Conservation (phyloP, 1,140 invertebrate species). For the Heliconius nattereri region DNA sequence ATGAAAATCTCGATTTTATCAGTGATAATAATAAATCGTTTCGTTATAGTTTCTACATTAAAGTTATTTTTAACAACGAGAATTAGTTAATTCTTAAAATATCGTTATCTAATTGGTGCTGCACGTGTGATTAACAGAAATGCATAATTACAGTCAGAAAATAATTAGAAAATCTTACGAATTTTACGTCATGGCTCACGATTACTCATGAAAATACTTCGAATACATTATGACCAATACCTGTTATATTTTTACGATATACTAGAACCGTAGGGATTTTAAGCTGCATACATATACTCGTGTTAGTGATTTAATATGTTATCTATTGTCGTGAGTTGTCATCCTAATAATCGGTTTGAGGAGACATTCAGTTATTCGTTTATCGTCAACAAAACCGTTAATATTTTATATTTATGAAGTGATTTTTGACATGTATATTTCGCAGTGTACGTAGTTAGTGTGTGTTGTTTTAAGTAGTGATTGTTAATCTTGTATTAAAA, state of each 20-base stretch:
- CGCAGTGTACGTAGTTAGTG: too few relatives aligned
- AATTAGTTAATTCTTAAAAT: background rate
- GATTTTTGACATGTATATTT: too few relatives aligned
- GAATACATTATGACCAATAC: background rate
- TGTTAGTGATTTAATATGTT: background rate
- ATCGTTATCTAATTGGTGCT: background rate
- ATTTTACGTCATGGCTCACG: background rate
- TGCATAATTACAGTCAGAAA: background rate
- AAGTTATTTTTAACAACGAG: background rate
- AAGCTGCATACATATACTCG: background rate
- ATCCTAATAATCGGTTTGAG: background rate
- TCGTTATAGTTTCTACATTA: background rate
- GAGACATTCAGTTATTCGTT: background rate
- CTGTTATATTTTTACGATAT: constrained; percentile 1
- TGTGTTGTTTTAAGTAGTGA: too few relatives aligned
- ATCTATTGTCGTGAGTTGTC: background rate
- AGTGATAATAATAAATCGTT: background rate
- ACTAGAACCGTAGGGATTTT: background rate
- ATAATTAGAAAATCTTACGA: background rate
- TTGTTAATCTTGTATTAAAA: too few relatives aligned
- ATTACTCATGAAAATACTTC: constrained; percentile 6
- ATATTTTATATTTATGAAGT: background rate
- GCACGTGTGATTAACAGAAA: background rate
- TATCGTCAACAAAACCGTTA: background rate
- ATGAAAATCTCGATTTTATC: background rate